These are phyloP conservation scores for Pseudoips prasinana DNA, from an alignment of 2,888 invertebrate species.

Conservation along the genomic window DNA sequence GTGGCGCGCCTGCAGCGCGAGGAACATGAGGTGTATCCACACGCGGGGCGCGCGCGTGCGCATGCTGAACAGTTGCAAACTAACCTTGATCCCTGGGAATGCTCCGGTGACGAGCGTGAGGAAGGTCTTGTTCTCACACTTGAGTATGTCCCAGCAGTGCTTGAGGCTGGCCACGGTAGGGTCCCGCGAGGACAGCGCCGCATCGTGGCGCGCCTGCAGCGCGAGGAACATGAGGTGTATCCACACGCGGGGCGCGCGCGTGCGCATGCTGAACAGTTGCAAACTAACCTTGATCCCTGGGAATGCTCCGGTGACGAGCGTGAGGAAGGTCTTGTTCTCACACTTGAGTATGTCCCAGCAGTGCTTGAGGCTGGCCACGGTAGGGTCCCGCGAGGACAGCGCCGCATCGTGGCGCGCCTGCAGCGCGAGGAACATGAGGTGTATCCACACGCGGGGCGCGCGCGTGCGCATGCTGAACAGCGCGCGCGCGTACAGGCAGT, in stretches of 20 bases:
- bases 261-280: slow-evolving; percentile 85
- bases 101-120: slow-evolving; percentile 95
- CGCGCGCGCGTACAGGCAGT: slow-evolving; percentile 93
- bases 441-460: slow-evolving; percentile 95
- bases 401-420: slow-evolving; percentile 91
- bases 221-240: slow-evolving; percentile 98
- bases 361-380: slow-evolving; percentile 92
- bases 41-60: slow-evolving; percentile 91
- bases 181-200: slow-evolving; percentile 90
- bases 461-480: slow-evolving; percentile 90
- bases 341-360: slow-evolving; percentile 97
- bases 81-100: slow-evolving; percentile 93
- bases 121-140: slow-evolving; percentile 94
- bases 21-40: slow-evolving; percentile 98
- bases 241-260: slow-evolving; percentile 93
- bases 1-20: slow-evolving; percentile 93
- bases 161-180: slow-evolving; percentile 91
- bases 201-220: slow-evolving; percentile 90
- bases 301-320: slow-evolving; percentile 96
- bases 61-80: slow-evolving; percentile 83
- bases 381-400: slow-evolving; percentile 89
- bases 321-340: slow-evolving; percentile 93
- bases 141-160: slow-evolving; percentile 97
- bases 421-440: slow-evolving; percentile 96
- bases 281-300: slow-evolving; percentile 89